Evolutionary conservation across 2,888 invertebrate species (phyloP).

Genomic region (Conchocele bisecta): DNA sequence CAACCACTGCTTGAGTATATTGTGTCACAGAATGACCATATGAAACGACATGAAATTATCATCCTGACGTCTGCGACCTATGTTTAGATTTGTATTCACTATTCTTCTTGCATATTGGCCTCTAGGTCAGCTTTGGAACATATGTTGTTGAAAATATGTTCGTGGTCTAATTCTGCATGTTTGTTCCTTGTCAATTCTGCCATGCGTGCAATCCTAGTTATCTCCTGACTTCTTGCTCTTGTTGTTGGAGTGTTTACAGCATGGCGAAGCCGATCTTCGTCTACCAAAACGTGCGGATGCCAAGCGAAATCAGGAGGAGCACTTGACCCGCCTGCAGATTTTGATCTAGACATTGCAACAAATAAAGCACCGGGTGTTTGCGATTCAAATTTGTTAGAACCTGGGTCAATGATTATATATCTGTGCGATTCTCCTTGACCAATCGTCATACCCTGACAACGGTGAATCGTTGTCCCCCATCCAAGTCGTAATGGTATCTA

Average conservation of each 20-base stretch:
- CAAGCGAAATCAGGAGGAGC: conserved; percentile 53
- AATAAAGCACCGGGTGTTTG: conserved; percentile 51
- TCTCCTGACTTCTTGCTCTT: conserved; percentile 21
- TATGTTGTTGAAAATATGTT: no score
- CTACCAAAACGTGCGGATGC: conserved; percentile 43
- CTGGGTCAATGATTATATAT: conserved; percentile 57
- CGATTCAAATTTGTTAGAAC: conserved; percentile 44
- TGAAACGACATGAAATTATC: no score
- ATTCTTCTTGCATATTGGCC: no score
- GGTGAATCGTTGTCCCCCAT: conserved; percentile 60
- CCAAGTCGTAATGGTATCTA: conserved; percentile 56
- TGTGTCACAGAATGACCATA: no score
- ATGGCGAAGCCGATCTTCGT: conserved; percentile 53
- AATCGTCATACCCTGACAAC: conserved; percentile 65
- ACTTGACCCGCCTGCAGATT: conserved; percentile 40
- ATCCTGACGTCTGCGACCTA: no score
- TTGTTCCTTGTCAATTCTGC: neutral
- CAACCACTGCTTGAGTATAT: no score
- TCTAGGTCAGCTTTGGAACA: no score
- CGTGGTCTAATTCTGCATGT: no score
- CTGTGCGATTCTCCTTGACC: conserved; percentile 47
- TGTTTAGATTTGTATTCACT: no score
- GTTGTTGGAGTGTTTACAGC: conserved; percentile 38
- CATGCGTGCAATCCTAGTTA: neutral
- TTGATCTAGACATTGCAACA: conserved; percentile 60